These are phyloP conservation scores for Acrocephalus arundinaceus DNA, from an alignment of 2,113 vertebrate genomes.

Conservation along the genomic window DNA sequence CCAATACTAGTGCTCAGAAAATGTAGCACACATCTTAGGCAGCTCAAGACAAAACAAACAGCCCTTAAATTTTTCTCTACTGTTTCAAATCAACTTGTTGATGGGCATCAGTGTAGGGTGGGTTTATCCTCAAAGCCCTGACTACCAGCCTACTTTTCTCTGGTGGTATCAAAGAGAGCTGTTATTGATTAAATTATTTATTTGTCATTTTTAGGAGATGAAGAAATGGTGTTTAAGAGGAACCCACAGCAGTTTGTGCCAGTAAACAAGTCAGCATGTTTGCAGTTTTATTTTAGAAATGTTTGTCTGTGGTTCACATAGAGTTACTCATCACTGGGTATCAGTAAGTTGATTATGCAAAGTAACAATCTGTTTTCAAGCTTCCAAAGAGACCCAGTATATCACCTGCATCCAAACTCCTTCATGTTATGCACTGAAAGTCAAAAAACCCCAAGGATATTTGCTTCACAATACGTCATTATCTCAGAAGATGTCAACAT, in stretches of 20 bases:
- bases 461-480: neutral
- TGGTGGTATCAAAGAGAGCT: neutral
- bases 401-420: neutral
- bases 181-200: neutral
- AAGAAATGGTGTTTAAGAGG: neutral
- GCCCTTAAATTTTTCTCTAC: neutral
- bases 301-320: neutral
- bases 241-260: neutral
- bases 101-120: neutral
- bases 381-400: neutral
- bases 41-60: neutral
- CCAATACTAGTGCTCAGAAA: neutral
- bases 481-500: neutral
- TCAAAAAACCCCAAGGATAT: neutral
- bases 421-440: neutral
- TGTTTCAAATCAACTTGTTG: neutral
- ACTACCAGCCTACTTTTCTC: neutral
- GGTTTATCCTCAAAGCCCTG: neutral
- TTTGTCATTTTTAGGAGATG: neutral
- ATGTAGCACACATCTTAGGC: neutral
- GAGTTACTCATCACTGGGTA: slow-evolving; percentile 13
- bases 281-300: neutral
- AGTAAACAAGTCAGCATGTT: neutral
- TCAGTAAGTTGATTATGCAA: slow-evolving; percentile 43
- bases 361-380: slow-evolving; percentile 31